Conservation (phyloP, 2,888 invertebrate genomes). For the Sinhomidia bicolor region DNA sequence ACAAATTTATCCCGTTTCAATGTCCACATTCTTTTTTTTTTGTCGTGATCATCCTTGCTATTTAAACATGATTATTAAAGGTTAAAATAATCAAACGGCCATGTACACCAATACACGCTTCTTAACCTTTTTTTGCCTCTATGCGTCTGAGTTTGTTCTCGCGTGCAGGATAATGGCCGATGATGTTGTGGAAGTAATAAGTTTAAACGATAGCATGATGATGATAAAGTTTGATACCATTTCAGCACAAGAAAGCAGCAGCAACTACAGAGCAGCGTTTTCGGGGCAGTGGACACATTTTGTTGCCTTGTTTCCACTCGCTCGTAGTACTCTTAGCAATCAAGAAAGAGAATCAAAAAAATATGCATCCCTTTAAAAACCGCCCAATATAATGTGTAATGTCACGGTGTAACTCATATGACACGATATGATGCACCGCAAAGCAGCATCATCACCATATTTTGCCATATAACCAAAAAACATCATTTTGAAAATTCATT, state of each 20-base stretch:
- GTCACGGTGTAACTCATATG: too few relatives aligned
- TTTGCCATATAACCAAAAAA: too few relatives aligned
- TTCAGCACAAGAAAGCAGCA: background rate
- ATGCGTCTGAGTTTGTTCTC: too few relatives aligned
- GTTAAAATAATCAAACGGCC: background rate
- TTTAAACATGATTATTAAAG: slow-evolving; percentile 13
- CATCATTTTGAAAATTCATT: too few relatives aligned
- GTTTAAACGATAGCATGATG: background rate
- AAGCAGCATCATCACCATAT: too few relatives aligned
- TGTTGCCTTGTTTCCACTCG: background rate
- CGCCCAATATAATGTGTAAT: background rate
- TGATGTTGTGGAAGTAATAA: background rate
- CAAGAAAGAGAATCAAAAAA: background rate
- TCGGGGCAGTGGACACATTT: background rate
- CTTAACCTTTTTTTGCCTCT: background rate
- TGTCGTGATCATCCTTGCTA: slow-evolving; percentile 1
- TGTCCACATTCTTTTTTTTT: background rate
- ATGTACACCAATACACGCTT: slow-evolving; percentile 3
- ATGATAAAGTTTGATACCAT: background rate
- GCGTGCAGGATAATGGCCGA: background rate
- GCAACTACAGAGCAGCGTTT: background rate
- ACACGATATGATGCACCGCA: background rate
- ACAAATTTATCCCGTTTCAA: background rate
- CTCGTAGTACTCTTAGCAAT: background rate
- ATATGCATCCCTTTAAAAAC: slow-evolving; percentile 1